Base-by-base conservation (phyloP, 2,113 vertebrate genomes). In the Microtus richardsoni region DNA sequence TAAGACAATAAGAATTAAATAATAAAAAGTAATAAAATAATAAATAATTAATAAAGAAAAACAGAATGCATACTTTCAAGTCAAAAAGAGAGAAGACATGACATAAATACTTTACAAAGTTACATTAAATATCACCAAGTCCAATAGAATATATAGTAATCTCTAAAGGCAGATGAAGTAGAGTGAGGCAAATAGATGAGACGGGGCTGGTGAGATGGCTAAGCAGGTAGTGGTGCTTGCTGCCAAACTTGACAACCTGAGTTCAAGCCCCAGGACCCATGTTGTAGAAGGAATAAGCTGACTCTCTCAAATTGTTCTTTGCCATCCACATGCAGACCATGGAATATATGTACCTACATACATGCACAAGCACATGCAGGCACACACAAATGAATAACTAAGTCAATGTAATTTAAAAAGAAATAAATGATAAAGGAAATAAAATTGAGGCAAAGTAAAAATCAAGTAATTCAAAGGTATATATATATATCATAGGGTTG, bases 81-180 rank as follows among this genome's bases (percentile, higher is more conserved):
- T 75, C 6, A 54, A 66, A 90, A 78, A 86, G 39, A 36, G 71
- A 58, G 28, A 41, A 11, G 24, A 1, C 60, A 13, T 95, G 52
- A 96, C 26, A 78, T 33, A 88, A 71, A 78, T 47, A 49, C 6
- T 89, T 64, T 62, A 30, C 52, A 84, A 88, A 62, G 60, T 91
- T 84, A 28, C 6, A 6, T 80, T 39, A 9, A 83, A 60, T 41
- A 64, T 74, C 26, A 78, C 6, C 91, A 74, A 16, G 62, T 85
- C 52, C 2, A 88, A 0, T 90, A 41, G 71, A 16, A 71, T 47
- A 44, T 70, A 74, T 79, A 8, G 3, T 91, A 16, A 70, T 36
- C 49, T 94, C 14, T 58, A 47, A 96, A 88, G 60, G 33, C 30
- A 24, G 7, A 22, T 75, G 88, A 54, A 87, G 88, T 94, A 87